phyloP scores from a whole-genome alignment of 2,797 vertebrate genomes.

The Morelia viridis region DNA sequence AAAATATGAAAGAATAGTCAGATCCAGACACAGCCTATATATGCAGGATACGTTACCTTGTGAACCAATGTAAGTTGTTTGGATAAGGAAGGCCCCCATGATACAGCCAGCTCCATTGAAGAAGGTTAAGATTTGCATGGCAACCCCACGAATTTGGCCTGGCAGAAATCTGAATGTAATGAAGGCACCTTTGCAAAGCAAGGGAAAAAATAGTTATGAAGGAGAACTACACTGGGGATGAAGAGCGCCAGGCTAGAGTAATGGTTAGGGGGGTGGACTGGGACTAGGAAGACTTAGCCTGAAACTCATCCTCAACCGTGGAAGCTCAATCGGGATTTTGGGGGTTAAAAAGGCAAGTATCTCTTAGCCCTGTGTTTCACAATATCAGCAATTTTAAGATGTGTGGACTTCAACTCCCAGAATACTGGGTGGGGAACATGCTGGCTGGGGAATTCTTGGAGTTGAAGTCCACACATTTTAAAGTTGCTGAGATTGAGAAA shows the following conservation, averaged over 20 bases:
- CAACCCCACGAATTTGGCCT: constrained; percentile 75
- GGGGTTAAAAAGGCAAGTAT: no score
- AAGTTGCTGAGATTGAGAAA: no score
- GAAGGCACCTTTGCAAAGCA: constrained; percentile 76
- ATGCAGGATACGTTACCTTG: constrained; percentile 73
- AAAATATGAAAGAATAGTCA: neutral
- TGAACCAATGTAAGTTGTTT: constrained; percentile 76
- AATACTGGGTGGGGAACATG: no score
- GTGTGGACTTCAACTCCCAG: no score
- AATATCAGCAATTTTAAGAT: no score
- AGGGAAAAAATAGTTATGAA: constrained; percentile 31
- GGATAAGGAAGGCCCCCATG: constrained; percentile 83
- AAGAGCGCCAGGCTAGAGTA: neutral
- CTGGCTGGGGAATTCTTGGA: no score
- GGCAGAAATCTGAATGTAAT: constrained; percentile 84
- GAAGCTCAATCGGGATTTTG: no score
- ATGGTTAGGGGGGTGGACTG: neutral
- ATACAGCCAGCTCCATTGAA: constrained; percentile 88
- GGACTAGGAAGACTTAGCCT: neutral
- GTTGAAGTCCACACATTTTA: no score
- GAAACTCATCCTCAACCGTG: no score
- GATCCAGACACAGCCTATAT: neutral
- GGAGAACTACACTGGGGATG: fast-evolving
- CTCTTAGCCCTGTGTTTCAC: no score
- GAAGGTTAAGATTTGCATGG: constrained; percentile 68